These are phyloP conservation scores for Ptilodon capucinus DNA, from an alignment of 2,888 invertebrate species.

Conservation along the genomic window DNA sequence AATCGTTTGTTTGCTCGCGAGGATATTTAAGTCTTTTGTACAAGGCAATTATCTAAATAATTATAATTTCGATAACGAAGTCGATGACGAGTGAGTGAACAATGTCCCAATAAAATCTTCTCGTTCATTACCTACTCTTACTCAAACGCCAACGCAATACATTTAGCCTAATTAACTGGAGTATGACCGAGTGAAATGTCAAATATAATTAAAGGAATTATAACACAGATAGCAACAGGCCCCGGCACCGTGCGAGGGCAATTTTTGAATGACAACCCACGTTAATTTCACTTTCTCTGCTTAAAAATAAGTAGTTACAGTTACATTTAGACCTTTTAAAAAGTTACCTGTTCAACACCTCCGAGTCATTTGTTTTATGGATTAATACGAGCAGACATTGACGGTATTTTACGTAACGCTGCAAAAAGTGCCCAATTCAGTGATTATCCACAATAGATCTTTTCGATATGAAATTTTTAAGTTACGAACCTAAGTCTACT, in stretches of 20 bases:
- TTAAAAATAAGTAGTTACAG: not conserved
- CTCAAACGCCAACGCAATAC: conserved; percentile 21
- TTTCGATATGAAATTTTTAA: conserved; percentile 38
- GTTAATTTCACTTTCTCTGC: not conserved
- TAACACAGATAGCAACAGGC: conserved; percentile 25
- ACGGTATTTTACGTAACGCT: not conserved
- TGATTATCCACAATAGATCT: conserved; percentile 44
- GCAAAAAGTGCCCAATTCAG: conserved; percentile 22
- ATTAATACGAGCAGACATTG: not conserved
- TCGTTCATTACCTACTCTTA: conserved; percentile 23
- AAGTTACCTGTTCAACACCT: not conserved
- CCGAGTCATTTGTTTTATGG: not conserved
- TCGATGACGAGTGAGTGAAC: not conserved
- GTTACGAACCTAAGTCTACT: too few relatives aligned
- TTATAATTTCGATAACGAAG: too few relatives aligned
- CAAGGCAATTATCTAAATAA: too few relatives aligned
- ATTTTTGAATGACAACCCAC: not conserved
- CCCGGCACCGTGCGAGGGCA: not conserved
- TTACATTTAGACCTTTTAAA: not conserved
- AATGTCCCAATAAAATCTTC: conserved; percentile 28
- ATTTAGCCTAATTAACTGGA: conserved; percentile 43
- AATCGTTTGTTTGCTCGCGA: too few relatives aligned
- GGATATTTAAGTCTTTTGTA: too few relatives aligned
- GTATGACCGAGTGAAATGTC: conserved; percentile 40
- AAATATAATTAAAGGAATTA: conserved; percentile 47